Conservation (phyloP, 2,113 vertebrate species). For the Tragelaphus strepsiceros region DNA sequence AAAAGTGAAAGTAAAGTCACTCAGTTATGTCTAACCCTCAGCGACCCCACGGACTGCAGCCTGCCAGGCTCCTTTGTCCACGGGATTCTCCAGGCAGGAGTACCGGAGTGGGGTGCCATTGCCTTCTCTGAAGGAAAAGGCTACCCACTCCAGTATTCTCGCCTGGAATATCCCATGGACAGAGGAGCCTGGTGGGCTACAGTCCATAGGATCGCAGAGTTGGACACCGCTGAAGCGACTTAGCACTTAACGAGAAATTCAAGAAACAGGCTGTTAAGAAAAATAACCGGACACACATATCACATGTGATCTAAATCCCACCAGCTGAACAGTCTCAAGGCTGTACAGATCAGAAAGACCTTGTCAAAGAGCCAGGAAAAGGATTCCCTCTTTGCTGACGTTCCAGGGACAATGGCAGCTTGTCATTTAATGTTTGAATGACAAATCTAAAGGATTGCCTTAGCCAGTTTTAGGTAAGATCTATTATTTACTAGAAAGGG, state of each 20-base stretch:
- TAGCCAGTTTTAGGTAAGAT: background rate
- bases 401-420: background rate
- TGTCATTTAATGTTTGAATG: background rate
- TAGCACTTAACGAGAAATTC: background rate
- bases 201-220: background rate
- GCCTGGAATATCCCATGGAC: background rate
- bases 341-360: background rate
- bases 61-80: too few species aligned
- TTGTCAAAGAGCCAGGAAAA: background rate
- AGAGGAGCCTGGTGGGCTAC: background rate
- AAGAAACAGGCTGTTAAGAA: background rate
- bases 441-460: background rate
- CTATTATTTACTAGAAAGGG: constrained; percentile 36
- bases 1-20: too few species aligned
- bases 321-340: background rate
- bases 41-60: too few species aligned
- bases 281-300: background rate
- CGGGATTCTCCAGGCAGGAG: too few species aligned
- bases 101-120: too few species aligned
- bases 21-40: too few species aligned
- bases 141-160: background rate
- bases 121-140: background rate
- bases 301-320: background rate
- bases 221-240: background rate
- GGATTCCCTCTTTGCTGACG: background rate